A percentile compares a stretch with the other conserved stretches of the same genome.
Conservation (phyloP, 2,797 vertebrate species). For the Vespertilio murinus region DNA sequence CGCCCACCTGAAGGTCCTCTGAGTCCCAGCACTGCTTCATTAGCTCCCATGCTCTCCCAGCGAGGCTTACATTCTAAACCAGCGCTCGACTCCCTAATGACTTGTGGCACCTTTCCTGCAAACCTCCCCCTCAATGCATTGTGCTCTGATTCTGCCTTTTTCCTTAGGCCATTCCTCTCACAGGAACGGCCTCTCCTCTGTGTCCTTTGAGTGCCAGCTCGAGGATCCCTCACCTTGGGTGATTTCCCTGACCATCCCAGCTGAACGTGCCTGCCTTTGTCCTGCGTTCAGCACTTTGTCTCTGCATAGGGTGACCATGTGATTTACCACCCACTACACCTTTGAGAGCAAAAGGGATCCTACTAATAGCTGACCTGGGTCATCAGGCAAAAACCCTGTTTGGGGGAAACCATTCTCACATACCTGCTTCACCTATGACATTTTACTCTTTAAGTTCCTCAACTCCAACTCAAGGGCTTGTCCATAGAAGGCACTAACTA, state of each 20-base stretch:
- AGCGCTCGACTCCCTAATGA: not conserved
- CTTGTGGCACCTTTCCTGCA: not conserved
- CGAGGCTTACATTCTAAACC: not conserved
- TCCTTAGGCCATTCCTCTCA: not conserved
- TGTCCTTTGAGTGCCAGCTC: not conserved
- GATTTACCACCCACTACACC: not conserved
- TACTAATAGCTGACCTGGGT: not conserved
- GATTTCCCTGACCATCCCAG: not conserved
- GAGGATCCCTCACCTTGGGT: not conserved
- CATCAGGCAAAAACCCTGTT: not conserved
- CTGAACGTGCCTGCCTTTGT: not conserved
- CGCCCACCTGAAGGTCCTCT: not conserved
- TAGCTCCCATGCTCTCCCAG: not conserved
- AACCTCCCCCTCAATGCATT: not conserved
- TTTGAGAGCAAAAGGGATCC: not conserved
- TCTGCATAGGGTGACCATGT: not conserved
- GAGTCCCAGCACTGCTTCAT: not conserved
- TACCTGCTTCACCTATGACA: not conserved
- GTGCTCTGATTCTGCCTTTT: not conserved
- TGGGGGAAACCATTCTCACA: not conserved
- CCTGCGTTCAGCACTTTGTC: not conserved
- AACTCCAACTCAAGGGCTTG: not conserved
- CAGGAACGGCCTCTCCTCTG: not conserved
- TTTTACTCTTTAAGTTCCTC: not conserved
- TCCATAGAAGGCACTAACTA: not conserved